Evolutionary conservation across 2,888 invertebrate species (phyloP), one percentile per base, ranked within the genome.

Genomic region (Parnassius glacialis): DNA sequence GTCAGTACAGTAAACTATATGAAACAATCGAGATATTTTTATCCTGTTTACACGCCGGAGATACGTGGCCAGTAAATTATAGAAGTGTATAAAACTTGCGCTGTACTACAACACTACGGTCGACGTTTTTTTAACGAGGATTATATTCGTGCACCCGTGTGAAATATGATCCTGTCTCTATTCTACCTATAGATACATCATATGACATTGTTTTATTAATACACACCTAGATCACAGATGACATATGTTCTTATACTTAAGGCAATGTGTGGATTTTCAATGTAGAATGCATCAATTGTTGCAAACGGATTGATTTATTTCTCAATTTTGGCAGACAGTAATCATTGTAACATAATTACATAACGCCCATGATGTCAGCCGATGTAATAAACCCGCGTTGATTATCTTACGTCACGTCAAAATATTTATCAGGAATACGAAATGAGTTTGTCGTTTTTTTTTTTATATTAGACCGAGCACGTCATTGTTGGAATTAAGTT

Each of bases 11-110:
- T 84, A 81, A 83, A 87, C 84, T 79, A 70, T 70, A 74, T 67
- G 81, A 84, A 88, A 87, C 85, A 85, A 88, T 84, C 77, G 73
- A 68, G 79, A 77, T 87, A 86, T 85, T 87, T 87, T 81, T 76
- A 78, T 68, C 69, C 64, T 76, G 82, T 82, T 81, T 81, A 83
- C 75, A 79, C 70, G 69, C 64, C 58, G 64, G 71, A 68, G 74
- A 71, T 72, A 77, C 73, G 74, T 73, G 69, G 67, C 66, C 62
- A 64, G 70, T 65, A 70, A 68, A 68, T 70, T 65, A 65, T 67
- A 68, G 64, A 62, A 70, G 65, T 67, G 62, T 61, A 67, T 65
- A 64, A 64, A 65, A 65, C 64, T 57, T 42, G 25, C 42, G 45
- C 62, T 34, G 50, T 52, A 54, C 50, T 52, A 20, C 20, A n/a